Evolutionary conservation across 2,888 invertebrate genomes (phyloP).

Genomic region (Embidobia sp.): DNA sequence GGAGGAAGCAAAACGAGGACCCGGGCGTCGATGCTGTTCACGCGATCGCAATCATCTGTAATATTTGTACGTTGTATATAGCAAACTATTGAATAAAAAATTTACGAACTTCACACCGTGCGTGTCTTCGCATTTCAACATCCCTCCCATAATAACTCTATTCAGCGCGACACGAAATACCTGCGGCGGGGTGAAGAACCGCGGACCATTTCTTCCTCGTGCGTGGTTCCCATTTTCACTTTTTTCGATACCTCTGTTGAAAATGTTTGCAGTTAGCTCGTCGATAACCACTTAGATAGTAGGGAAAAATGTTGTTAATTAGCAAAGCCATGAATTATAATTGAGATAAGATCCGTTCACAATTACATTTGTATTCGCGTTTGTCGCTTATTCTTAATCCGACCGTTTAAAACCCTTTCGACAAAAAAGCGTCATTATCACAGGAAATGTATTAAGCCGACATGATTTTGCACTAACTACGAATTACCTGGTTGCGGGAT

Average conservation of each 20-base stretch:
- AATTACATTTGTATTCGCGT: slow-evolving; percentile 25
- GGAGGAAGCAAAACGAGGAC: slow-evolving; percentile 46
- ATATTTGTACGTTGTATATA: slow-evolving; percentile 76
- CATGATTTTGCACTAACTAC: slow-evolving; percentile 42
- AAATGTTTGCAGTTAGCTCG: slow-evolving; percentile 48
- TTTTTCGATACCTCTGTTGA: slow-evolving; percentile 10
- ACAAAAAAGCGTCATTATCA: slow-evolving; percentile 29
- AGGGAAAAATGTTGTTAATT: slow-evolving; percentile 41
- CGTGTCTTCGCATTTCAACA: slow-evolving; percentile 53
- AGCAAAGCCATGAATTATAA: slow-evolving; percentile 39
- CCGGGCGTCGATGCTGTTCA: slow-evolving; percentile 51
- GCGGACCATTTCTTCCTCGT: slow-evolving; percentile 18
- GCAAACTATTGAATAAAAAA: slow-evolving; percentile 61
- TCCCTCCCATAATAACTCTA: slow-evolving; percentile 50
- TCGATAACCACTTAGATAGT: slow-evolving; percentile 15
- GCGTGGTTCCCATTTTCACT: slow-evolving; percentile 24
- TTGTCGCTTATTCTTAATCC: slow-evolving; percentile 15
- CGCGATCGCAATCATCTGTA: slow-evolving; percentile 69
- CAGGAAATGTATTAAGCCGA: slow-evolving; percentile 22
- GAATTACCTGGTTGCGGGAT: neutral
- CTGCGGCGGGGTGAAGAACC: slow-evolving; percentile 43
- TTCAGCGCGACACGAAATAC: slow-evolving; percentile 40
- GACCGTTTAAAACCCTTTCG: slow-evolving; percentile 9
- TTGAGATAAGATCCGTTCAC: slow-evolving; percentile 50
- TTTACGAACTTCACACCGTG: slow-evolving; percentile 42